These are phyloP conservation scores for Hypolimnas misippus DNA, from an alignment of 2,888 invertebrate genomes.

Conservation along the genomic window DNA sequence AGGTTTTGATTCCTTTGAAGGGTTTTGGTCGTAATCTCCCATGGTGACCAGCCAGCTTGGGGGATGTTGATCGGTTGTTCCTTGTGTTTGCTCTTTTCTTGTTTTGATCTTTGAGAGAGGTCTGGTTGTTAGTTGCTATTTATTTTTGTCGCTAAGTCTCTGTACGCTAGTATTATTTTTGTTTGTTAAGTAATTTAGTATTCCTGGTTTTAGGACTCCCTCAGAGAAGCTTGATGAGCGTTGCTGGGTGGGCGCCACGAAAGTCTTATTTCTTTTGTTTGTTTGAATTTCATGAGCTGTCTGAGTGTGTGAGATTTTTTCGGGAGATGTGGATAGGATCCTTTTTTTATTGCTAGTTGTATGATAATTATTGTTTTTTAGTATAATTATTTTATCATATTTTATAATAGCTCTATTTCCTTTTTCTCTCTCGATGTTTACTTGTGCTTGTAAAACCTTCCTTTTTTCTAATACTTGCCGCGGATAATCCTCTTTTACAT, in stretches of 20 bases:
- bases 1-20: background rate
- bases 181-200: too few species aligned
- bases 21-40: background rate
- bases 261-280: too few species aligned
- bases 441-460: conserved; percentile 40
- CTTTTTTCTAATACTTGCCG: conserved; percentile 42
- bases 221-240: too few species aligned
- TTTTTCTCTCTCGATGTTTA: conserved; percentile 39
- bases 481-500: conserved; percentile 41
- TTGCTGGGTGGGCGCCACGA: too few species aligned
- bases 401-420: conserved; percentile 41
- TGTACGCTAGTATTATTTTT: too few species aligned
- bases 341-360: background rate
- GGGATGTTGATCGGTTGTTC: too few species aligned
- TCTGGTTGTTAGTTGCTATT: too few species aligned
- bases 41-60: background rate
- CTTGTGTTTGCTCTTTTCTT: too few species aligned
- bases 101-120: too few species aligned
- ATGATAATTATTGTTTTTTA: background rate
- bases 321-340: background rate
- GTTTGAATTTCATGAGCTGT: too few species aligned
- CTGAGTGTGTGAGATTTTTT: background rate
- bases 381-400: conserved; percentile 31
- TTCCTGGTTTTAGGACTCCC: too few species aligned
- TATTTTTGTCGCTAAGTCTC: too few species aligned